These are phyloP conservation scores for Heliconius himera DNA, from an alignment of 1,140 invertebrate genomes.

Conservation along the genomic window DNA sequence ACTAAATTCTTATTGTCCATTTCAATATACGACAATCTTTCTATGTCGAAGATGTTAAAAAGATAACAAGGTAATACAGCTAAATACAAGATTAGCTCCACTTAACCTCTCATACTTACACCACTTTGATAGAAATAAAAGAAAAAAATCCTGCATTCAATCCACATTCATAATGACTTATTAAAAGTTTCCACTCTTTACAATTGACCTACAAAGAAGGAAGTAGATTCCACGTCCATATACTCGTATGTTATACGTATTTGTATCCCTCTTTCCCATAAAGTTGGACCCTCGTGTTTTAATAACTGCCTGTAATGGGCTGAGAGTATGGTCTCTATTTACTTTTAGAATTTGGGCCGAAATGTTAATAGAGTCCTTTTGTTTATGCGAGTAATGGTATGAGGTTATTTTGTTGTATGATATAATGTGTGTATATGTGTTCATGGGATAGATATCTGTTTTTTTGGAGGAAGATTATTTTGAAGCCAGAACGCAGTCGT, in stretches of 20 bases:
- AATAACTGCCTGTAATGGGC: conserved; percentile 12
- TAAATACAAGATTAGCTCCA: no score
- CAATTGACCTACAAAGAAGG: conserved; percentile 51
- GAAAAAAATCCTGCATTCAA: conserved; percentile 20
- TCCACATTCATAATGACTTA: conserved; percentile 44
- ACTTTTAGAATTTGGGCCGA: conserved; percentile 1
- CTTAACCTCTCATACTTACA: background rate
- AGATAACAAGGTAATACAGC: no score
- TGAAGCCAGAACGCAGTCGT: no score
- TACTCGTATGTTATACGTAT: background rate
- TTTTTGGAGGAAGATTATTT: no score
- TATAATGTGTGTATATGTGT: background rate
- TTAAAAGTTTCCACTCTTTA: conserved; percentile 52
- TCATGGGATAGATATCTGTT: background rate
- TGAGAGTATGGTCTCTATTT: background rate
- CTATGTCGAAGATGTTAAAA: no score
- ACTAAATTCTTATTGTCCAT: no score
- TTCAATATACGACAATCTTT: no score
- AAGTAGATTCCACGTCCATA: background rate
- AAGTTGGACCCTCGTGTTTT: conserved; percentile 5
- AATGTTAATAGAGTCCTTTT: conserved; percentile 10
- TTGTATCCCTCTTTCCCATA: background rate
- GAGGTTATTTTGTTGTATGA: background rate
- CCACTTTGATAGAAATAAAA: background rate
- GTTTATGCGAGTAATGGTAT: conserved; percentile 3